Percentiles rank a stretch among this genome's conserved stretches.
Evolutionary conservation across 2,888 invertebrate genomes (phyloP).

Genomic region (Drepanosiphum platanoidis): DNA sequence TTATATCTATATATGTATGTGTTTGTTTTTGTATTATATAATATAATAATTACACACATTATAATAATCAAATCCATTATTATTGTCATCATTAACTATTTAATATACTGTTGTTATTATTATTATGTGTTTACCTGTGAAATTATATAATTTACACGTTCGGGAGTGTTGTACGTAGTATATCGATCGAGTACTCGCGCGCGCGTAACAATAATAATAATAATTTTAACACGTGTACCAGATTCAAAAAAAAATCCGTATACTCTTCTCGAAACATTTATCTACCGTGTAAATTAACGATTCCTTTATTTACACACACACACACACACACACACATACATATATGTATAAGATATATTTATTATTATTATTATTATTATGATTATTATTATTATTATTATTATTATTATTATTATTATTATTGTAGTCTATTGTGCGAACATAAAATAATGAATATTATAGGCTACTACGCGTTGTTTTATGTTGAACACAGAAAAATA

Average conservation of each 20-base stretch:
- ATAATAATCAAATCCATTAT: constrained; percentile 12
- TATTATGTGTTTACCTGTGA: constrained; percentile 32
- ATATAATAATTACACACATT: constrained; percentile 11
- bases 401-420: constrained; percentile 17
- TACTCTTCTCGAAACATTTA: constrained; percentile 24
- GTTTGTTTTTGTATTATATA: constrained; percentile 34
- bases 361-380: constrained; percentile 13
- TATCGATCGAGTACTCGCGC: constrained; percentile 12
- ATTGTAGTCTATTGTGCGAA: constrained; percentile 38
- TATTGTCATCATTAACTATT: constrained; percentile 23
- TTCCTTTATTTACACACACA: background rate
- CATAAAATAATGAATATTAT: constrained; percentile 22
- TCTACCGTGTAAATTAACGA: background rate
- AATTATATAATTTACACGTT: constrained; percentile 27
- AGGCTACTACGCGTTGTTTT: constrained; percentile 35
- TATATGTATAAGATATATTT: constrained; percentile 15
- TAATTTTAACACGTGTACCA: no score
- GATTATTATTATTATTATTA: constrained; percentile 6
- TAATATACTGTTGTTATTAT: background rate
- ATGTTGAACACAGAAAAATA: constrained; percentile 29
- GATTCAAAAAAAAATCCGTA: no score
- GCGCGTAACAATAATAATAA: background rate
- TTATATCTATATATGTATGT: constrained; percentile 11
- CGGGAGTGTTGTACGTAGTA: background rate
- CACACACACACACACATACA: background rate